These are phyloP conservation scores for Helicorthomorpha holstii DNA, from an alignment of 1,140 invertebrate species.

Conservation along the genomic window DNA sequence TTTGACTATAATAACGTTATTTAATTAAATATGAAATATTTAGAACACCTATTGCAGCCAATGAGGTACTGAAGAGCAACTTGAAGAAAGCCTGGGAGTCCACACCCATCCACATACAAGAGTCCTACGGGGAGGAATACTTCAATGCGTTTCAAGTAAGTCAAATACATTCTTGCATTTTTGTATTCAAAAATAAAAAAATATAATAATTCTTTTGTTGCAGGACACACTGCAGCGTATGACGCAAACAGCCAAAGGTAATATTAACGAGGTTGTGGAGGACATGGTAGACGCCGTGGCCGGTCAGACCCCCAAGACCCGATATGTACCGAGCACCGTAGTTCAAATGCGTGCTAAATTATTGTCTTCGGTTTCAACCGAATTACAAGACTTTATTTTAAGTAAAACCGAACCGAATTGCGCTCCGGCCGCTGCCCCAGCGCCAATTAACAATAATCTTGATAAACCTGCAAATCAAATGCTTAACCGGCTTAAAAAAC, in stretches of 20 bases:
- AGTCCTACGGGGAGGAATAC: constrained; percentile 24
- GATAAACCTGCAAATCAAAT: not conserved
- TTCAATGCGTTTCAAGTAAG: constrained; percentile 21
- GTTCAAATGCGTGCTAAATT: constrained; percentile 16
- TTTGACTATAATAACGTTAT: no score
- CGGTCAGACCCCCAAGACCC: constrained; percentile 16
- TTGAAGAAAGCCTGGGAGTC: constrained; percentile 21
- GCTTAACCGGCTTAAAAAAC: not conserved
- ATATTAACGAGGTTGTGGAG: constrained; percentile 22
- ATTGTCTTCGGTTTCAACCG: constrained; percentile 16
- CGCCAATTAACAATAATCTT: not conserved
- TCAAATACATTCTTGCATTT: not conserved
- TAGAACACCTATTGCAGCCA: constrained; percentile 22
- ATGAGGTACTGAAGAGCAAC: constrained; percentile 14
- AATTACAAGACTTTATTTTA: constrained; percentile 17
- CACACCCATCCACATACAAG: constrained; percentile 19
- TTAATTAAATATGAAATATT: not conserved
- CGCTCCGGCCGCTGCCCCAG: constrained; percentile 14
- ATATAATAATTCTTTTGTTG: not conserved
- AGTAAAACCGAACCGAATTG: constrained; percentile 15
- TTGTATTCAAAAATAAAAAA: not conserved
- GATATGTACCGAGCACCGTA: constrained; percentile 20
- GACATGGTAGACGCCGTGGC: constrained; percentile 23
- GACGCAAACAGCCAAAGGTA: constrained; percentile 8
- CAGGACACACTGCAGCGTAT: not conserved